Evolutionary conservation across 2,113 vertebrate genomes (phyloP), one percentile per base, ranked within the genome.

Genomic region (Struthidea cinerea): DNA sequence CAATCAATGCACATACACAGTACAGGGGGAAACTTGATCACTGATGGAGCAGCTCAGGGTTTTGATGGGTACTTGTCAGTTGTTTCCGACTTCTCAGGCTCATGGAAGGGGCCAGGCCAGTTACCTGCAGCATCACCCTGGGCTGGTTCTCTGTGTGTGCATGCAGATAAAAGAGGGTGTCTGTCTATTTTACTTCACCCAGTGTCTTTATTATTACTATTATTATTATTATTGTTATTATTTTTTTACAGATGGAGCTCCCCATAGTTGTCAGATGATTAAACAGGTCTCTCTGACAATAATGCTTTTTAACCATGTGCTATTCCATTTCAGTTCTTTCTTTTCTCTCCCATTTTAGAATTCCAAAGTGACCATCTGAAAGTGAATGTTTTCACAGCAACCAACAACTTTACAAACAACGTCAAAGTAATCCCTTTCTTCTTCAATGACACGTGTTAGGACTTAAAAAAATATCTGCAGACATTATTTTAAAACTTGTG

Each of bases 41-140:
- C 80, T 0, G 4, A 7, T 8, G 44, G 59, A 94, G 67, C 42
- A 3, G 5, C 42, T 22, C 14, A 0, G 10, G 22, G 26, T 32
- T 68, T 56, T 96, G 89, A 93, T 33, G 89, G 93, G 87, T 26
- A 8, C 80, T 53, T 96, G 97, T 94, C 97, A 94, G 33, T n/a
- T 23, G 19, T 18, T 81, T 67, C 53, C 61, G 87, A 42, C 59
- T 89, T 57, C 56, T 44, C 32, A 30, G 42, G 60, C 16, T 16
- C 91, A 8, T 10, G 52, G 26, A 23, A 5, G 2, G 11, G n/a
- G 44, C 52, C 71, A n/a, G n/a, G 41, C 1, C 16, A 39, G 26
- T 28, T 24, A 73, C 75, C 88, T 46, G 80, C 59, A 46, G 46
- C 70, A 67, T 47, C 75, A 55, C 47, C 2, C 11, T n/a, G 32